Percentiles rank a stretch among this genome's conserved stretches.
These are phyloP conservation scores for Mormyrus hasselquistii DNA, from an alignment of 2,797 vertebrate species.

Conservation along the genomic window DNA sequence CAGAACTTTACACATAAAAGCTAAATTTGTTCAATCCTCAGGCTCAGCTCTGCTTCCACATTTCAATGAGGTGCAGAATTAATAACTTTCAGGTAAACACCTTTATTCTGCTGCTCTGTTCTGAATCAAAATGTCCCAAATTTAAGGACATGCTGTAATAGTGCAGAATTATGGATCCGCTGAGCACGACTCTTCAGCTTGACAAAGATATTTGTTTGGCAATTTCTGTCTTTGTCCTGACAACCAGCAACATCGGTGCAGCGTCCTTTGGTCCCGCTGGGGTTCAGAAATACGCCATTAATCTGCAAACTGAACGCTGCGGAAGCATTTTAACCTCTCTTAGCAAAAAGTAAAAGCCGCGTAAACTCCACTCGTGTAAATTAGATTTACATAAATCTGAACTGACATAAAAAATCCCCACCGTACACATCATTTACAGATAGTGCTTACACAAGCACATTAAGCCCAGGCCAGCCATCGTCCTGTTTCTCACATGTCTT, in stretches of 20 bases:
- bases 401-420: background rate
- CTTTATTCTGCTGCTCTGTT: background rate
- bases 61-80: background rate
- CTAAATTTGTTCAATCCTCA: background rate
- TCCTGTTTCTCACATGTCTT: background rate
- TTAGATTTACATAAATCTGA: background rate
- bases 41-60: background rate
- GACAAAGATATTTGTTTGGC: background rate
- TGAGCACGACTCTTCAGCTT: background rate
- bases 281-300: background rate
- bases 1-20: background rate
- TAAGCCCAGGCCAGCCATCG: background rate
- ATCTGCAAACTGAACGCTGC: background rate
- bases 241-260: background rate
- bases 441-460: too few species aligned
- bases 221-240: background rate
- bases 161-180: background rate
- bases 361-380: background rate
- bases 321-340: background rate
- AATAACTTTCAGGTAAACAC: background rate
- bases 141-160: background rate
- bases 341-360: background rate
- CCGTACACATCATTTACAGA: background rate
- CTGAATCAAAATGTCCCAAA: background rate
- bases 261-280: too few species aligned